These are phyloP conservation scores for Tricholaema leucomelas DNA, from an alignment of 2,113 vertebrate species.

Conservation along the genomic window DNA sequence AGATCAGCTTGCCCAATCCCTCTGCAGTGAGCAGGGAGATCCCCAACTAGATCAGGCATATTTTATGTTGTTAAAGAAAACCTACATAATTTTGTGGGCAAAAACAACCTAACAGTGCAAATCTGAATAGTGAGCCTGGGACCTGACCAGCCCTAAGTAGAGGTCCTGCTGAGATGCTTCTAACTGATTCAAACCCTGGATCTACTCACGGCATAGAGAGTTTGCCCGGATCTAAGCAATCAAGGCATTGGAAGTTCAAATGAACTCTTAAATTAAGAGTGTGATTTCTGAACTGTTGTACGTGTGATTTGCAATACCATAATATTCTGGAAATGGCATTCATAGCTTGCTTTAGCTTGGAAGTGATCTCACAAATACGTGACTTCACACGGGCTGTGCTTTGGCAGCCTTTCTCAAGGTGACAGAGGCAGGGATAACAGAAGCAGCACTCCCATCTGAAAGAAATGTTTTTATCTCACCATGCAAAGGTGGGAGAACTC, in stretches of 20 bases:
- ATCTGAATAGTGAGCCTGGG: not conserved
- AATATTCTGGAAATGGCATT: not conserved
- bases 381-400: not conserved
- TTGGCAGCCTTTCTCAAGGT: conserved; percentile 12
- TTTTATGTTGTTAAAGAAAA: not conserved
- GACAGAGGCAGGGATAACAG: not conserved
- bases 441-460: not conserved
- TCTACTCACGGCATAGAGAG: not conserved
- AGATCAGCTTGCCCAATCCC: too few species aligned
- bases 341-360: not conserved
- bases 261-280: not conserved
- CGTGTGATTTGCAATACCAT: not conserved
- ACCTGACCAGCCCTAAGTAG: not conserved
- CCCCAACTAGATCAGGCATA: too few species aligned
- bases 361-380: not conserved
- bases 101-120: not conserved
- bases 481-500: not conserved
- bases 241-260: not conserved
- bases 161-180: not conserved
- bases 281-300: not conserved
- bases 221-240: not conserved
- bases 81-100: not conserved
- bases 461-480: not conserved
- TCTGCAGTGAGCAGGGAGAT: too few species aligned
- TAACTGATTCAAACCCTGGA: not conserved